These are phyloP conservation scores for Orthosia gothica DNA, from an alignment of 2,888 invertebrate genomes.

Conservation along the genomic window DNA sequence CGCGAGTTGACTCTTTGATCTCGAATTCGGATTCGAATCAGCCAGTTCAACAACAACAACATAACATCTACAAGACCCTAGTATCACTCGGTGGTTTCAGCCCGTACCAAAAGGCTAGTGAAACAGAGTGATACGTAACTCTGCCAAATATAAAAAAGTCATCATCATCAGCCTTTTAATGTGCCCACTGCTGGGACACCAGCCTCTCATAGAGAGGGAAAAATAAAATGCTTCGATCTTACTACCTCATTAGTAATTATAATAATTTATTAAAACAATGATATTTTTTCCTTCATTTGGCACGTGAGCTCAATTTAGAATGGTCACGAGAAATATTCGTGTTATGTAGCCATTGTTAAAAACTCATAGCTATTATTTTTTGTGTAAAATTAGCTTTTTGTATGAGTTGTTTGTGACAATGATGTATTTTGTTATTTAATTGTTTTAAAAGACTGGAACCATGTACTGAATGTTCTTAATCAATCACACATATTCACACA, in stretches of 20 bases:
- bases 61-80: no score
- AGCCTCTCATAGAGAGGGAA: no score
- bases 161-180: no score
- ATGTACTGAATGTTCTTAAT: neutral
- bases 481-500: neutral
- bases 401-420: conserved; percentile 8
- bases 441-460: conserved; percentile 2
- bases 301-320: conserved; percentile 11
- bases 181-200: no score
- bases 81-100: no score
- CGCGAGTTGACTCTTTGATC: no score
- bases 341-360: conserved; percentile 36
- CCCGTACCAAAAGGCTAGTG: no score
- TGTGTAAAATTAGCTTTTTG: conserved; percentile 32
- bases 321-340: conserved; percentile 4
- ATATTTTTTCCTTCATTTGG: conserved; percentile 11
- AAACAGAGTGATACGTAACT: neutral
- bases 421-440: conserved; percentile 17
- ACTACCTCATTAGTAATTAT: conserved; percentile 2
- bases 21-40: neutral
- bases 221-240: neutral
- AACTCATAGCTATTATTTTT: conserved; percentile 7
- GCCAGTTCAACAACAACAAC: no score
- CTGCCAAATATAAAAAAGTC: neutral
- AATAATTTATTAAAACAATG: conserved; percentile 23